These are phyloP conservation scores for Notiomystis cincta DNA, from an alignment of 2,113 vertebrate genomes.

Conservation along the genomic window DNA sequence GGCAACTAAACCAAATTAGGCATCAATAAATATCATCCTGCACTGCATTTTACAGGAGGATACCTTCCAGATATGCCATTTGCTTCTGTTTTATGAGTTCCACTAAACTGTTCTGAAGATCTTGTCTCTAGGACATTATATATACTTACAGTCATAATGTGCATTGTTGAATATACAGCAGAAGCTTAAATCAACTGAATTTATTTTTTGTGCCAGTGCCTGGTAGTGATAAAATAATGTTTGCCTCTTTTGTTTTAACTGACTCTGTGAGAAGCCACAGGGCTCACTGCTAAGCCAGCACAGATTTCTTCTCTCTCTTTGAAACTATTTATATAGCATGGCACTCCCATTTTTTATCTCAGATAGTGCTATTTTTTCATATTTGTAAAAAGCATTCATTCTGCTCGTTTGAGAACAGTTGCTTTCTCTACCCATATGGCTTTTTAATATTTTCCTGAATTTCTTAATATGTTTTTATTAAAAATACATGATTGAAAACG, in stretches of 20 bases:
- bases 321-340: neutral
- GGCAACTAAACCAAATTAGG: neutral
- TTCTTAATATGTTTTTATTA: neutral
- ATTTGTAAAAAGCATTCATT: neutral
- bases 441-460: neutral
- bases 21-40: slow-evolving; percentile 4
- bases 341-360: neutral
- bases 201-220: neutral
- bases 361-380: neutral
- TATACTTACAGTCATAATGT: neutral
- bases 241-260: slow-evolving; percentile 5
- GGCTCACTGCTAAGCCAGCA: neutral
- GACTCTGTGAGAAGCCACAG: neutral
- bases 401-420: neutral
- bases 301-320: neutral
- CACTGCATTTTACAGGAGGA: neutral
- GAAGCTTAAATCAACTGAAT: neutral
- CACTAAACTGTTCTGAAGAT: neutral
- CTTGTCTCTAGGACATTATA: neutral
- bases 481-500: neutral
- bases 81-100: neutral
- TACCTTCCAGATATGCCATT: neutral
- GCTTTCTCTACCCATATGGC: neutral
- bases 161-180: neutral
- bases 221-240: neutral